Base-by-base conservation (phyloP, 2,888 invertebrate species). In the Alviniconcha strummeri region DNA sequence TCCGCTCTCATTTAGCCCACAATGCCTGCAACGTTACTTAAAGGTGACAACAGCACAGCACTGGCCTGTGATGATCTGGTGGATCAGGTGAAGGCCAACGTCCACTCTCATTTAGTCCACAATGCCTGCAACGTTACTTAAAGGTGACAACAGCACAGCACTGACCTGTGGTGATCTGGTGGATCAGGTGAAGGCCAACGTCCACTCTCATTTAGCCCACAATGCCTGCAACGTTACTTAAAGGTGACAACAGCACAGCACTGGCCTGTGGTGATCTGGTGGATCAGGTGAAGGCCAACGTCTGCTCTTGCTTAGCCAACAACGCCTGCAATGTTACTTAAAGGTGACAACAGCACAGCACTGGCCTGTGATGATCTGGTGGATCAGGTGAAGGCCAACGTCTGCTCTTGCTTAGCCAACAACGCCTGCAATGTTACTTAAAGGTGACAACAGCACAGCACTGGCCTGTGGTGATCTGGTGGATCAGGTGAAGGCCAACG, bases 161-260 rank as follows among this genome's bases (percentile, higher is more conserved):
- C 67, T 74, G 56, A 9, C 80, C 79, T 5, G 74, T 19, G 9
- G 55, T 54, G 19, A 85, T 77, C 11, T 19, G 54, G 72, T 85
- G 81, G 54, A 1, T 0, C 69, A 85, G 69, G 11, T 60, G 36
- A 1, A 83, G 36, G 9, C 54, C 8, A 8, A 85, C 64, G 57
- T 81, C 56, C 0, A 36, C 52, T n/a, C 67, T 57, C 0, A 81
- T 80, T n/a, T 77, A 60, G 19, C 71, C 64, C 67, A 74, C 84
- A 57, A 76, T 69, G 6, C 80, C 84, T 84, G 76, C 54, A 17
- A 4, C n/a, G n/a, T n/a, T n/a, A n/a, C n/a, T n/a, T n/a, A n/a
- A n/a, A n/a, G n/a, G n/a, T n/a, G n/a, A n/a, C n/a, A n/a, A n/a
- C n/a, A n/a, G n/a, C n/a, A n/a, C n/a, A n/a, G n/a, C n/a, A n/a